Evolutionary conservation across 2,888 invertebrate species (phyloP), one percentile per base, ranked within the genome.

Genomic region (Suillia variegata): DNA sequence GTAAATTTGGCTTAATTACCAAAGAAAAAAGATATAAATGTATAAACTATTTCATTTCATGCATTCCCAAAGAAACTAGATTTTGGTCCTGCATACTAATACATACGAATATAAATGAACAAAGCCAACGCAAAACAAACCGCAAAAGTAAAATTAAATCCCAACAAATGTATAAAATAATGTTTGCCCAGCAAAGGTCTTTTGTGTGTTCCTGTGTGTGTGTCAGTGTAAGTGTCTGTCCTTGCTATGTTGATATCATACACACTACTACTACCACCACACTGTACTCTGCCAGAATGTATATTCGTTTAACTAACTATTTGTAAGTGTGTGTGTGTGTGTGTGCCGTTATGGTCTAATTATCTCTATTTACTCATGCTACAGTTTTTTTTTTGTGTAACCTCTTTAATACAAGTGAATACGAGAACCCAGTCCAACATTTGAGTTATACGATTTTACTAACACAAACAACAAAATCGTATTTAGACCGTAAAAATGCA

Each of bases 401-500:
- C 10, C 38, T 8, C n/a, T 8, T 38, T 13, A n/a, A 4, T 38
- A 13, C 13, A 31, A 12, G 6, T 31, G 31, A 5, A 8, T 31
- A 8, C 31, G 12, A 12, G 31, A 5, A 12, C 12, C 6, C 6
- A 12, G 31, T n/a, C 13, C 38, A 4, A n/a, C 38, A n/a, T 26
- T 26, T 38, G 13, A 8, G 4, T 8, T 38, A 12, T 38, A n/a
- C 4, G 38, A 4, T 13, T 12, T 13, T 38, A 13, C 12, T 5
- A 4, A 13, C 13, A 4, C 10, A 13, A 38, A 8, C n/a, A 38
- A 38, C 13, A n/a, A n/a, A 8, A 53, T 31, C 31, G 48, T 50
- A 61, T 61, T 57, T 58, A 45, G 61, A 61, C 57, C 55, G 61
- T 58, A 54, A 58, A 58, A 61, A 61, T 54, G 57, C 48, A 34